Base-by-base conservation (phyloP, 23 tunicate species). In the Trididemnum nubilum region DNA sequence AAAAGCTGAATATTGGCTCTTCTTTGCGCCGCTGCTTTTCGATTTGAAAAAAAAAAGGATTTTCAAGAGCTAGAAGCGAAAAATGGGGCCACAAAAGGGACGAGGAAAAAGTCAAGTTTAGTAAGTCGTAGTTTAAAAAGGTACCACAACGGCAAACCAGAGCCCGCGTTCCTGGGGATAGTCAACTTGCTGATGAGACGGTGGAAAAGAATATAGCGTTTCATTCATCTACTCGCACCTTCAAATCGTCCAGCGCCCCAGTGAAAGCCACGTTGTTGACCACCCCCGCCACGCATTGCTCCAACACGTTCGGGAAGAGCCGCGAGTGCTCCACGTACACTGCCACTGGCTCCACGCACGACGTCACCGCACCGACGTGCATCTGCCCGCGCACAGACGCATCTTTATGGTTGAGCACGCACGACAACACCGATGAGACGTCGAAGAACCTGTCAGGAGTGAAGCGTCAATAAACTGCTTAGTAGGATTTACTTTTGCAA, bases 301-400 rank as follows among this genome's bases (percentile, higher is more conserved):
- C 90, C 34, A 86, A 54, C 34, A 65, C 71, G 9, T 85, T 85
- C 35, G 97, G 97, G 1, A 76, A 72, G 19, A 74, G 35, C 19
- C 44, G 44, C 23, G 37, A 32, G 54, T 78, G 81, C 25, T 76
- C 85, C 33, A 82, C 31, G 40, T 33, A 57, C 12, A 82, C 65
- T 3, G 85, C 54, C 58, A 74, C 5, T 3, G 91, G 97, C 15
- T 83, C 81, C 19, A 92, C 71, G 69, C 97, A 92, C 0, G 77
- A 31, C 4, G 97, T 87, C 12, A 82, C 87, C 18, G 92, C 91
- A 0, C 97, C 97, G 57, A 92, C 25, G 23, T 0, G 26, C 90
- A 87, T 77, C 37, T 77, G 86, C 36, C 36, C 59, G 34, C 87
- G 50, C 34, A 82, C 72, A 73, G 83, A 19, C 35, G 51, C 37